A percentile compares a stretch with the other conserved stretches of the same genome.
Conservation (phyloP, 2,797 vertebrate species). For the Poecilia wingei region DNA sequence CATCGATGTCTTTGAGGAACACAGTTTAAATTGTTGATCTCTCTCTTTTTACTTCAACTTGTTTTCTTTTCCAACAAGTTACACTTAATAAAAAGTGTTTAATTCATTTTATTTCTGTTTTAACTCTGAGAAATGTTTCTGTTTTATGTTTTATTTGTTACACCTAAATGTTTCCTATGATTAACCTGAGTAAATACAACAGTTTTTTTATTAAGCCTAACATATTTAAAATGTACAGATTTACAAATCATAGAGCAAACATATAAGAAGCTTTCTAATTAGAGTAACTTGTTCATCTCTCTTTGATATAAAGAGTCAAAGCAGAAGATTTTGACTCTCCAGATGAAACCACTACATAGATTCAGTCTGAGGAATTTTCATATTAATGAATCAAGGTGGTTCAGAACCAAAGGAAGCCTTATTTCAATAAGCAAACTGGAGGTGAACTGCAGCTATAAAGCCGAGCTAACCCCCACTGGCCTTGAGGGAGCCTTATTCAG, state of each 20-base stretch:
- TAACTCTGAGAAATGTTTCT: neutral
- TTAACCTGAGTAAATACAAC: neutral
- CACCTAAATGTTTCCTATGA: neutral
- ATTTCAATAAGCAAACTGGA: slow-evolving; percentile 44
- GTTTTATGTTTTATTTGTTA: neutral
- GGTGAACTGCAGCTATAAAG: slow-evolving; percentile 55
- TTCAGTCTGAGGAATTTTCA: neutral
- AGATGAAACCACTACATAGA: neutral
- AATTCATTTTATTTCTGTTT: neutral
- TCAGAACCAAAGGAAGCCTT: slow-evolving; percentile 14
- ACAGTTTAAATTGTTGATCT: neutral
- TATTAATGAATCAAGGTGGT: slow-evolving; percentile 9
- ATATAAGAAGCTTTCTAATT: neutral
- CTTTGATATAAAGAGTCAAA: neutral
- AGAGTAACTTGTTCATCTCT: neutral
- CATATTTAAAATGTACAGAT: neutral
- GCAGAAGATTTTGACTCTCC: neutral
- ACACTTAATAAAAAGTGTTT: neutral
- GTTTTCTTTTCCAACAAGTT: neutral
- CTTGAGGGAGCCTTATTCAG: slow-evolving; percentile 49
- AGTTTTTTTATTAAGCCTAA: neutral
- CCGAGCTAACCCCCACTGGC: slow-evolving; percentile 46
- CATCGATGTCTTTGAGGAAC: neutral
- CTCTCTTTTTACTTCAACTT: neutral
- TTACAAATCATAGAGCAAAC: neutral